These are phyloP conservation scores for Edolisoma coerulescens DNA, from an alignment of 2,113 vertebrate genomes.

Conservation along the genomic window DNA sequence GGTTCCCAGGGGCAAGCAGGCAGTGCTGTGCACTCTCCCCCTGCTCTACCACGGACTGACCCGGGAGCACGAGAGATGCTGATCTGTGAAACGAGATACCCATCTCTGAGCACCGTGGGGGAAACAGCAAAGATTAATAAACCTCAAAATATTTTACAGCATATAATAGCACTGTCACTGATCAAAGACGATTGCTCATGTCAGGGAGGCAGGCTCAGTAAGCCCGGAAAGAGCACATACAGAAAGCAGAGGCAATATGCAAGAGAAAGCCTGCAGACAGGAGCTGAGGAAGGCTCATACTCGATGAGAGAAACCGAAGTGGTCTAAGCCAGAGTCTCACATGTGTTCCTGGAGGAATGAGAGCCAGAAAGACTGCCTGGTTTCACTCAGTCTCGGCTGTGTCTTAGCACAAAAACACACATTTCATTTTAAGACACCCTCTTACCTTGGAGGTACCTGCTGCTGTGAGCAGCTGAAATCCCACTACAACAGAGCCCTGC, in stretches of 20 bases:
- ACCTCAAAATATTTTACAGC: constrained; percentile 4
- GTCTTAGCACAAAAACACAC: constrained; percentile 28
- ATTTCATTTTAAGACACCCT: constrained; percentile 44
- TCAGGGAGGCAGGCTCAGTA: background rate
- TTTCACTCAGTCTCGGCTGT: constrained; percentile 59
- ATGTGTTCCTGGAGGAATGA: constrained; percentile 34
- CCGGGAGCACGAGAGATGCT: background rate
- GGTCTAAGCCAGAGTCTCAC: constrained; percentile 25
- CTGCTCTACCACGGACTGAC: background rate
- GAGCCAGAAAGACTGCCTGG: constrained; percentile 53
- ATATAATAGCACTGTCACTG: constrained; percentile 1
- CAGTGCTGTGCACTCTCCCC: background rate
- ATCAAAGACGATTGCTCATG: constrained; percentile 6
- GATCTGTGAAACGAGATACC: background rate
- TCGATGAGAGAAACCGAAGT: background rate
- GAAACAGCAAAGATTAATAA: constrained; percentile 26
- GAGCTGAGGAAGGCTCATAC: background rate
- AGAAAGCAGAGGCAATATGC: constrained; percentile 17
- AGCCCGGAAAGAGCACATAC: background rate
- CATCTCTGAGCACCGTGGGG: background rate
- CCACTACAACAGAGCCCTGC: background rate
- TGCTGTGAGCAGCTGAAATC: constrained; percentile 28
- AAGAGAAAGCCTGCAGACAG: constrained; percentile 18
- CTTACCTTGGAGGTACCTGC: constrained; percentile 54
- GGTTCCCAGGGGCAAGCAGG: background rate